Conservation (phyloP, 2,797 vertebrate genomes). For the Sarcoramphus papa region DNA sequence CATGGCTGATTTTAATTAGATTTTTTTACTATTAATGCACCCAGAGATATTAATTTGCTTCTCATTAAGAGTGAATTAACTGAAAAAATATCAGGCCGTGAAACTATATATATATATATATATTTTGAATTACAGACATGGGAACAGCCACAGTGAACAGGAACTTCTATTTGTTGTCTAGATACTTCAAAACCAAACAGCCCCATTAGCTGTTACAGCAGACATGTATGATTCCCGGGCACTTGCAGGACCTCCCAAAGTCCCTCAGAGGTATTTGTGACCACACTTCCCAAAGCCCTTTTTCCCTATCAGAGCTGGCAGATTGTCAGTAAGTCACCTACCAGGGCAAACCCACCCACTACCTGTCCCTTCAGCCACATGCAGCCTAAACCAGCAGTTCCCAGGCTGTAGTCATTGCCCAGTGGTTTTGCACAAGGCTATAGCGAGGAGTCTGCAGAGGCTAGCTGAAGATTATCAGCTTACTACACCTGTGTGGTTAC, state of each 20-base stretch:
- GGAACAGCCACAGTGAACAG: not conserved
- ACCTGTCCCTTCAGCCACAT: not conserved
- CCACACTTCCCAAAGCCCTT: not conserved
- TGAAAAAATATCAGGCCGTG: constrained; percentile 36
- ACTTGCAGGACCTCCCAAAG: not conserved
- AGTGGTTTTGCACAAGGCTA: not conserved
- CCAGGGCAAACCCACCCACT: not conserved
- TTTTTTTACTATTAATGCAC: constrained; percentile 42
- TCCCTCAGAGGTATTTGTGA: not conserved
- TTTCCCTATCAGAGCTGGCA: not conserved
- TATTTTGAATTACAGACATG: not conserved
- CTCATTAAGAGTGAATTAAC: constrained; percentile 51
- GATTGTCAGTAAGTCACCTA: not conserved
- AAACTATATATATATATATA: not conserved
- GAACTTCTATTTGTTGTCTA: not conserved
- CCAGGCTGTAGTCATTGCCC: not conserved
- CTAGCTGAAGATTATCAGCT: not conserved
- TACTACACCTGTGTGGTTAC: not conserved
- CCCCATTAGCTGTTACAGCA: not conserved
- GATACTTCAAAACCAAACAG: not conserved
- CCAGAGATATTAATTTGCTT: constrained; percentile 43
- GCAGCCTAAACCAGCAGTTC: not conserved
- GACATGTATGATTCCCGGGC: not conserved
- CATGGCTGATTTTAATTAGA: constrained; percentile 56
- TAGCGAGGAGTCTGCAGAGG: not conserved